A percentile compares a stretch with the other conserved stretches of the same genome.
Conservation (phyloP, 1,140 invertebrate species). For the Pararge aegeria region DNA sequence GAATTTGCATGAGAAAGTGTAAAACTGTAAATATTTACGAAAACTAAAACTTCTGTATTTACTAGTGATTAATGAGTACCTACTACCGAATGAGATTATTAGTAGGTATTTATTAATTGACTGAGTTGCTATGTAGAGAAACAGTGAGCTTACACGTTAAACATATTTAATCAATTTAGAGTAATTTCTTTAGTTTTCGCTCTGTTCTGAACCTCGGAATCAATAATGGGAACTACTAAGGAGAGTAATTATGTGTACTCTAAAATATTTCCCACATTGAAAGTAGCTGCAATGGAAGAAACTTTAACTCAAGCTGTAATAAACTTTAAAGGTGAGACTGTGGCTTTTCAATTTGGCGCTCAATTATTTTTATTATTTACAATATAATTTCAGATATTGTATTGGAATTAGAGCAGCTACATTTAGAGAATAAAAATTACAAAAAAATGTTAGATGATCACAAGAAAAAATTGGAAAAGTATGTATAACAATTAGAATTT, state of each 20-base stretch:
- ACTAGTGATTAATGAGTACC: no score
- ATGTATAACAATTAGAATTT: conserved; percentile 8
- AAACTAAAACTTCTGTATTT: no score
- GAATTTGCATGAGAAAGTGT: no score
- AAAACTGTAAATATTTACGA: no score
- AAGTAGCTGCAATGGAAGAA: conserved; percentile 31
- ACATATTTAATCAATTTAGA: no score
- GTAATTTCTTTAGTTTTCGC: no score
- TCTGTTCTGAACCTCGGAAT: no score
- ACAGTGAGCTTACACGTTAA: no score
- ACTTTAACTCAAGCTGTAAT: conserved; percentile 35
- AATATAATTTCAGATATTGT: conserved; percentile 45
- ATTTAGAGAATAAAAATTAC: conserved; percentile 33
- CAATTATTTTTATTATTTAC: no score
- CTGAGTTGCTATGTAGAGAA: no score
- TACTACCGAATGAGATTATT: no score
- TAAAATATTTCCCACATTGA: conserved; percentile 5
- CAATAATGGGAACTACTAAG: conserved; percentile 1
- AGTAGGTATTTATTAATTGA: no score
- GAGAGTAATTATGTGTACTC: neutral
- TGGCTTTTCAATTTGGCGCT: neutral
- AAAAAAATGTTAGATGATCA: conserved; percentile 31
- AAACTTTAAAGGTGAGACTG: conserved; percentile 39
- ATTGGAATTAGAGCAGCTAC: conserved; percentile 40
- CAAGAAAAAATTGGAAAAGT: conserved; percentile 56